Evolutionary conservation across 1,140 invertebrate species (phyloP), one percentile per base, ranked within the genome.

Genomic region (Euborellia annulipes): DNA sequence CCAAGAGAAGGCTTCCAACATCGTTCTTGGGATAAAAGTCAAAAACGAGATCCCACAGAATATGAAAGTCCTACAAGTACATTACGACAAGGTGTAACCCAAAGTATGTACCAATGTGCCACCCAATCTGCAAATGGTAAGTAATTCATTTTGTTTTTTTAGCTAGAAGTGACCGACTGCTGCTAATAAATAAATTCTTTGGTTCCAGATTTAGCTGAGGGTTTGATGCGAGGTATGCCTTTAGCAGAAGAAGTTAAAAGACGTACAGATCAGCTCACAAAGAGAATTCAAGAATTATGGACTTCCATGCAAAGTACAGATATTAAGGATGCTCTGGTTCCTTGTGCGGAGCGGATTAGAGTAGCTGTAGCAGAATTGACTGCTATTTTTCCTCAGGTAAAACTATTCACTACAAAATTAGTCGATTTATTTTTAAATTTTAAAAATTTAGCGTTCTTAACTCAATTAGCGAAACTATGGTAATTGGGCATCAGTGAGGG

Each of bases 271-370:
- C 75, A 78, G 50, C 85, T 93, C 3, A 93, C 89, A 1, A 80
- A 79, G 56, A 75, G 81, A 42, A 87, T 94, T 36, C 86, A 91
- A 59, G 85, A 91, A 56, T 66, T 94, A 21, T 83, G 87, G 65
- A 67, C 71, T 49, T 74, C 76, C 32, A 85, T 86, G 60, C 79
- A 84, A 57, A 68, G 69, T 49, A 60, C 50, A 17, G 72, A 75
- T 52, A 62, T 65, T 37, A 58, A 70, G 58, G 68, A 78, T 63
- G 63, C 73, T 59, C 81, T 83, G 62, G 72, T 79, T 22, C 70
- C 74, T n/a, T 84, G 82, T 60, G 81, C 82, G 8, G 82, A 86
- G 52, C 73, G 78, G 45, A 85, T 90, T 50, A 70, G 76, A 46
- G 65, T 71, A 20, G 83, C 84, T 17, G 84, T 89, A 3, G 67